Evolutionary conservation across 2,888 invertebrate genomes (phyloP), one percentile per base, ranked within the genome.

Genomic region (Molanna angustata): DNA sequence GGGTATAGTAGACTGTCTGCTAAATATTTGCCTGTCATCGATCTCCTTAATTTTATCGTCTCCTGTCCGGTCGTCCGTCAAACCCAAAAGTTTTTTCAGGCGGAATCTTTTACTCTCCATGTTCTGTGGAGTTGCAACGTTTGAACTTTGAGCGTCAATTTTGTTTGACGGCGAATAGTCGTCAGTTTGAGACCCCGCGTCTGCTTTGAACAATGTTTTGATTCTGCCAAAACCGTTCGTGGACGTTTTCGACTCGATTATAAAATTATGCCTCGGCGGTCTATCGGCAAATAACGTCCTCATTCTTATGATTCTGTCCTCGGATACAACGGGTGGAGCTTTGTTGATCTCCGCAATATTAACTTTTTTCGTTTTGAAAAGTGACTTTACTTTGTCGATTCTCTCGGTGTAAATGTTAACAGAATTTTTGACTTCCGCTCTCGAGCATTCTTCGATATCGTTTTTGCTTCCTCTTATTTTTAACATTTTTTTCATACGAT

Each of bases 21-120:
- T 59, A 44, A 59, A 59, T n/a, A 59, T 41, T 21, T 54, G 59
- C 33, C 59, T 49, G 20, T 59, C 59, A 42, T 59, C 52, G 14
- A 54, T 37, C 21, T 43, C 32, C 6, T 33, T 48, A 16, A 20
- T 11, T 2, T 19, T 19, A 1, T 42, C 46, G 19, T 51, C 51
- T 9, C 41, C n/a, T 4, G 17, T 17, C 13, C 19, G 14, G 9
- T 19, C 33, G 19, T 44, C 19, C 17, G 14, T 37, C 7, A 18
- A 22, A 9, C 37, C 27, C 14, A 53, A 16, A 6, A 53, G 27
- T 19, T 33, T 33, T 13, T 48, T 53, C n/a, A 48, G 37, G 2
- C 47, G 17, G 11, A 11, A 37, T 6, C 32, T 19, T 13, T 31
- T 43, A 16, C n/a, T 53, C 11, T 40, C n/a, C n/a, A n/a, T n/a